phyloP scores from a whole-genome alignment of 2,888 invertebrate species.

The Lithophane socia region DNA sequence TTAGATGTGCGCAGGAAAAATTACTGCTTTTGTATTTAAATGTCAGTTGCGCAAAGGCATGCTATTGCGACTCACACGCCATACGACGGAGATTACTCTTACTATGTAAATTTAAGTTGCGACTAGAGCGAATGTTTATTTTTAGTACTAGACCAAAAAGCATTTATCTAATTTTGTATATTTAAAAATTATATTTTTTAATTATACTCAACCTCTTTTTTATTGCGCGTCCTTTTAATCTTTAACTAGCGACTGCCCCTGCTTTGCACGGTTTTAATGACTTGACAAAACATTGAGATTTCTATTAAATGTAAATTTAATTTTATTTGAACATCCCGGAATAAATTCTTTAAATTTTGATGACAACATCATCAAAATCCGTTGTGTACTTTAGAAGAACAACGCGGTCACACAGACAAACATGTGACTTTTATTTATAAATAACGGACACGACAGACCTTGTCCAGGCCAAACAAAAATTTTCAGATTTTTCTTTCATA shows the following conservation, averaged over 20 bases:
- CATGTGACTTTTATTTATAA: neutral
- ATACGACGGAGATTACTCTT: conserved; percentile 43
- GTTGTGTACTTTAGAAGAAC: too few relatives aligned
- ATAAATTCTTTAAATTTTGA: neutral
- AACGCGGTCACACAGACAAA: neutral
- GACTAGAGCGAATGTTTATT: conserved; percentile 50
- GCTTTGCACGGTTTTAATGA: neutral
- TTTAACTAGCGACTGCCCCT: neutral
- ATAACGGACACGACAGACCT: too few relatives aligned
- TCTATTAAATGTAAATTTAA: neutral
- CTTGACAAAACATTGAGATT: neutral
- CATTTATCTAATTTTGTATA: conserved; percentile 66
- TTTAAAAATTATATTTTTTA: conserved; percentile 28
- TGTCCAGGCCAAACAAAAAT: too few relatives aligned
- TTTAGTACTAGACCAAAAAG: conserved; percentile 68
- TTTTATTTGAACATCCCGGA: neutral
- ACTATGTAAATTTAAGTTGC: conserved; percentile 49
- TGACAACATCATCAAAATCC: too few relatives aligned
- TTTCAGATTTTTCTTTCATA: too few relatives aligned
- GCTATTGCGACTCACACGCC: conserved; percentile 34
- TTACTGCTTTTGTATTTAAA: conserved; percentile 46
- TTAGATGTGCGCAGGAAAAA: conserved; percentile 34
- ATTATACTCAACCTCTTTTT: conserved; percentile 22
- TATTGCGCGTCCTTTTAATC: conserved; percentile 1
- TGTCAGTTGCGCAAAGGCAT: conserved; percentile 38